phyloP scores from a whole-genome alignment of 2,797 vertebrate genomes.

The Chlorospingus flavigularis region DNA sequence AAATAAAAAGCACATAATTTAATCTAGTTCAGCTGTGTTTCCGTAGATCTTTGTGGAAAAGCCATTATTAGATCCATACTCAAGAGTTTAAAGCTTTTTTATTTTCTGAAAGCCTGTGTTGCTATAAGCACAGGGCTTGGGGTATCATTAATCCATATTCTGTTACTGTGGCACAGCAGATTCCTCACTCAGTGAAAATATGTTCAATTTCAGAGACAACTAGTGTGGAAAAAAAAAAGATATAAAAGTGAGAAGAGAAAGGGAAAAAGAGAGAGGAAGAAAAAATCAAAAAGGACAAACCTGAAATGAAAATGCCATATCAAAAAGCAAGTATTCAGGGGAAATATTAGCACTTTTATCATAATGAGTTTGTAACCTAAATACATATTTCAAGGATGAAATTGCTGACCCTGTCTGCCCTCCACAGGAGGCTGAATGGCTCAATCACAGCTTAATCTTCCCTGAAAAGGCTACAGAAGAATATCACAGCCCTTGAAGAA shows the following conservation, averaged over 20 bases:
- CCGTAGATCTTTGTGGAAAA: neutral
- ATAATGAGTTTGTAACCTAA: conserved; percentile 58
- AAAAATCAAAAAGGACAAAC: neutral
- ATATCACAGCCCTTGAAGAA: conserved; percentile 12
- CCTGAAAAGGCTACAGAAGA: conserved; percentile 17
- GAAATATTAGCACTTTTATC: conserved; percentile 41
- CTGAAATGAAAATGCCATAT: conserved; percentile 23
- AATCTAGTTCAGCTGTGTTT: conserved; percentile 26
- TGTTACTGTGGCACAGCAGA: neutral
- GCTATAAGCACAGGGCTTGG: neutral
- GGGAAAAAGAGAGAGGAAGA: neutral
- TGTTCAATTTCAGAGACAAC: conserved; percentile 3
- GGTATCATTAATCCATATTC: conserved; percentile 5
- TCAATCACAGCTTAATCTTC: conserved; percentile 41
- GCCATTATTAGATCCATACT: neutral
- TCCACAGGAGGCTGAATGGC: conserved; percentile 11
- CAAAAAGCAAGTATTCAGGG: neutral
- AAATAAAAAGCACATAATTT: conserved; percentile 12
- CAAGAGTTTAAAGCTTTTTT: neutral
- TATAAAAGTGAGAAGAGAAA: neutral
- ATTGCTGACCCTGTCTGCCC: conserved; percentile 20
- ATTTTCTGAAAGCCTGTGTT: neutral
- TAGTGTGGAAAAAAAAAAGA: neutral
- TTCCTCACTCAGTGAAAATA: neutral
- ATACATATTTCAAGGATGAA: conserved; percentile 53